Evolutionary conservation across 1,140 invertebrate species (phyloP).

Genomic region (Drosophila ananassae): DNA sequence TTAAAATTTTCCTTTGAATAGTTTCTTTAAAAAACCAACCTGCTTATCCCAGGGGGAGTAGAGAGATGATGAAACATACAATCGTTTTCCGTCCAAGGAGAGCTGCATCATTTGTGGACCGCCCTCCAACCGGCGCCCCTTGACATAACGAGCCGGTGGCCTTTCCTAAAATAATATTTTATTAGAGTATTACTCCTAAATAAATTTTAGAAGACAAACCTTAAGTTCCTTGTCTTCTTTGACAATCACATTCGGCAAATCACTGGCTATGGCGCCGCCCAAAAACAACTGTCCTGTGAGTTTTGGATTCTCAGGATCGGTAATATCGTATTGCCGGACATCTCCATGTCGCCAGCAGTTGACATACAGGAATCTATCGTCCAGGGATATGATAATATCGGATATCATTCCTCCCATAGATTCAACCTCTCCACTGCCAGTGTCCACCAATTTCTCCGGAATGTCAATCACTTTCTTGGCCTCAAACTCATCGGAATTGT

Average conservation of each 20-base stretch:
- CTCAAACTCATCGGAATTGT: conserved; percentile 87
- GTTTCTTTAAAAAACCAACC: conserved; percentile 32
- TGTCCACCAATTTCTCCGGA: conserved; percentile 89
- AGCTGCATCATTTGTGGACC: conserved; percentile 98
- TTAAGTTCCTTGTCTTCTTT: conserved; percentile 89
- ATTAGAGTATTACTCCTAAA: background rate
- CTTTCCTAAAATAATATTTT: conserved; percentile 84
- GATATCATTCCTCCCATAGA: conserved; percentile 89
- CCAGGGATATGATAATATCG: conserved; percentile 96
- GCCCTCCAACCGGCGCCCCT: conserved; percentile 92
- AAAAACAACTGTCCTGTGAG: conserved; percentile 94
- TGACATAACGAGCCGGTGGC: conserved; percentile 89
- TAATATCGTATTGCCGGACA: conserved; percentile 97
- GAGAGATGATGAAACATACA: conserved; percentile 96
- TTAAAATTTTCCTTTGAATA: background rate
- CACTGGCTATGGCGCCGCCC: conserved; percentile 91
- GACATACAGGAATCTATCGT: conserved; percentile 96
- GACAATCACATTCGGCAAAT: conserved; percentile 89
- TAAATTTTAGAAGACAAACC: conserved; percentile 39
- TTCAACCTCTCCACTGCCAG: conserved; percentile 85
- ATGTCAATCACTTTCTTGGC: conserved; percentile 92
- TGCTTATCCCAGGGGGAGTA: conserved; percentile 97
- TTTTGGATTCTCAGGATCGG: conserved; percentile 91
- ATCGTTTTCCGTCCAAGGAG: conserved; percentile 96
- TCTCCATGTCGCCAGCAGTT: conserved; percentile 97